Percentiles rank a stretch among this genome's conserved stretches.
These are phyloP conservation scores for Pteropus alecto DNA, from an alignment of 2,113 vertebrate species.

Conservation along the genomic window DNA sequence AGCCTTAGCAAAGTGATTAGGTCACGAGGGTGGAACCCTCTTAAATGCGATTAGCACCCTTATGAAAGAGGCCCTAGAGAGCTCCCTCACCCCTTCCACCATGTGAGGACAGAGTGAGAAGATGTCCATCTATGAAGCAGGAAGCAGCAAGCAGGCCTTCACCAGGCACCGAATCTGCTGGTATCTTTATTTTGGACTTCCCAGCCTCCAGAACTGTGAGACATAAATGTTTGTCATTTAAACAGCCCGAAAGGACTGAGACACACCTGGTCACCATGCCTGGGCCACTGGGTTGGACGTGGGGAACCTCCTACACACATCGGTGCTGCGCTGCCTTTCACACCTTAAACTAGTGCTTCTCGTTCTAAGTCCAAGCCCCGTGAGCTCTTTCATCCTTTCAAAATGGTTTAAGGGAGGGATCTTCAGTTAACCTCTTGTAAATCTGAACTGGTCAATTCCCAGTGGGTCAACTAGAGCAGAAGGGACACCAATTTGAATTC, in stretches of 20 bases:
- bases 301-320: fast-evolving
- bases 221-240: neutral
- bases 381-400: neutral
- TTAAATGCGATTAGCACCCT: neutral
- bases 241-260: neutral
- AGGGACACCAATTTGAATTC: neutral
- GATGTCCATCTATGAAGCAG: neutral
- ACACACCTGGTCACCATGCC: neutral
- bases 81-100: neutral
- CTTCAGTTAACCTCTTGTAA: neutral
- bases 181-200: neutral
- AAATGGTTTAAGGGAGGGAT: neutral
- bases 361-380: neutral
- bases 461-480: neutral
- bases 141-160: neutral
- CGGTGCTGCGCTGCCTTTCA: neutral
- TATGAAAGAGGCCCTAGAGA: neutral
- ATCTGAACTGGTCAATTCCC: neutral
- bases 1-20: neutral
- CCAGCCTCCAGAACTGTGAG: neutral
- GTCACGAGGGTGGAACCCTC: neutral
- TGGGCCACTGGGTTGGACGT: fast-evolving
- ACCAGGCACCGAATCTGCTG: neutral
- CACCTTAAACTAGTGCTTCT: neutral
- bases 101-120: neutral